phyloP scores from a whole-genome alignment of 2,113 vertebrate genomes.

The Triplophysa tibetana region DNA sequence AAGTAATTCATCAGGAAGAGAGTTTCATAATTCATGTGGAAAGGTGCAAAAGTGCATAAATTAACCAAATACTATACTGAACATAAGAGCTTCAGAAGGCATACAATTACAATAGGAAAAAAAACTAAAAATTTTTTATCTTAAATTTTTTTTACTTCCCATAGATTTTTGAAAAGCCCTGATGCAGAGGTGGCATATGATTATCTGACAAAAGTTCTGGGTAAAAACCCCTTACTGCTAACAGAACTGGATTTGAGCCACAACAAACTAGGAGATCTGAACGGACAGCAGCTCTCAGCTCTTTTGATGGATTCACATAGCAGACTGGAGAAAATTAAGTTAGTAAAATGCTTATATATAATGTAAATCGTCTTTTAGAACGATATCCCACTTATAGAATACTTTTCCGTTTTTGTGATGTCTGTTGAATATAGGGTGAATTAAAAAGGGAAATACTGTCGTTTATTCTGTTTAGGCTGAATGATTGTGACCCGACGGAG shows the following conservation, averaged over 20 bases:
- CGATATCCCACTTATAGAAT: too few relatives aligned
- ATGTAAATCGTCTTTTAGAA: too few relatives aligned
- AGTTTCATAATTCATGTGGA: too few relatives aligned
- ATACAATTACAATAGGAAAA: background rate
- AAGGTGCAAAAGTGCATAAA: too few relatives aligned
- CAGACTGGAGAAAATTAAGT: background rate
- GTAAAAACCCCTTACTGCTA: background rate
- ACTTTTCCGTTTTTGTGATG: too few relatives aligned
- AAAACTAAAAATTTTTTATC: background rate
- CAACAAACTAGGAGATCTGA: background rate
- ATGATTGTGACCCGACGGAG: background rate
- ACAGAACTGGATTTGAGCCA: background rate
- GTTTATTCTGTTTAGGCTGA: background rate
- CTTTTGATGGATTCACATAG: background rate
- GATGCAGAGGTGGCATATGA: background rate
- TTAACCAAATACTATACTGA: background rate
- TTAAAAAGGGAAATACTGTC: constrained; percentile 26
- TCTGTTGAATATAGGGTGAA: background rate
- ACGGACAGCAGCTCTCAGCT: background rate
- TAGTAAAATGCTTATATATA: background rate
- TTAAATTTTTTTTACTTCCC: background rate
- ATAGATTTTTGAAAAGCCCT: background rate
- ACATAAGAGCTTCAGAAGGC: background rate
- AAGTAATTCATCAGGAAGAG: too few relatives aligned
- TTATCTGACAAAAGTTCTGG: background rate